Base-by-base conservation (phyloP, 2,113 vertebrate species). In the Vimba vimba region DNA sequence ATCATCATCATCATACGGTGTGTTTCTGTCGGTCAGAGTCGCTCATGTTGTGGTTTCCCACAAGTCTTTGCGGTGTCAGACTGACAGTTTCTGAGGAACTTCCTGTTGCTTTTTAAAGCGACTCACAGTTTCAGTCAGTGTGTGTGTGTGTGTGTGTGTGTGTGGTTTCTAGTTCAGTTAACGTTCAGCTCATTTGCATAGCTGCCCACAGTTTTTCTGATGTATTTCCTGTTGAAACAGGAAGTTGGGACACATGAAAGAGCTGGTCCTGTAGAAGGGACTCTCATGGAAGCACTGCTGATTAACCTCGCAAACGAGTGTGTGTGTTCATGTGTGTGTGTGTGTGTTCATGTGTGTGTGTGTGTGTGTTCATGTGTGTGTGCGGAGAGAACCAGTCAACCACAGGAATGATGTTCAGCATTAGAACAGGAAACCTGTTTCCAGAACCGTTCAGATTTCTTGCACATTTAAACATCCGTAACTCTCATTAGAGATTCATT, bases 51-150 rank as follows among this genome's bases (percentile, higher is more conserved):
- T 23, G 36, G 30, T 52, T 79, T 86, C 52, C 64, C 79, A 74
- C 74, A 21, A 79, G 74, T 71, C 55, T 55, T 33, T 78, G 64
- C 12, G 2, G 30, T 78, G 13, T 80, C 55, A n/a, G n/a, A n/a
- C 7, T 2, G 39, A 21, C 15, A 45, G 45, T 5, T 57, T 33
- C 59, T 68, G 60, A 19, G 17, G 45, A 60, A 68, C 25, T 64
- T 75, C 66, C 55, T 83, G 64, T 73, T 79, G 55, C 62, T 85
- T 79, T 55, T 52, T 73, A 85, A 66, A 62, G 62, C 73, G 4
- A 4, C 17, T 84, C 82, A 17, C 13, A 60, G 23, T 62, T 47
- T 25, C n/a, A 45, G 52, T 62, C 52, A n/a, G 69, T 4, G 62
- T 30, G 62, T 66, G 62, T 69, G 45, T 57, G 33, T 73, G 50